Evolutionary conservation across 2,797 vertebrate species (phyloP).

Genomic region (Helostoma temminkii): DNA sequence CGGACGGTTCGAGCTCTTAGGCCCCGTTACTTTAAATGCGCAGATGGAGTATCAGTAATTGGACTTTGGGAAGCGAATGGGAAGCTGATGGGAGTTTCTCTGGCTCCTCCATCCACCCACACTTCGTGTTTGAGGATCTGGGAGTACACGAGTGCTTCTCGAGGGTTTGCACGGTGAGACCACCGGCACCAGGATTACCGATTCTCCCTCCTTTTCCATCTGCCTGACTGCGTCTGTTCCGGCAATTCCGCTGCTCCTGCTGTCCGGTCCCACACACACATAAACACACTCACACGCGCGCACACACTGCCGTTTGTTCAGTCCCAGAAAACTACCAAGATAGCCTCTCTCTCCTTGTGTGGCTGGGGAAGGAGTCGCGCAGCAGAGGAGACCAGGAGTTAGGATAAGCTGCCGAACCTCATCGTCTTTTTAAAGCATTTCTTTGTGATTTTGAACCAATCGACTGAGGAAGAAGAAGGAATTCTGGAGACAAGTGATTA

Average conservation of each 20-base stretch:
- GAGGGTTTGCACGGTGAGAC: slow-evolving; percentile 23
- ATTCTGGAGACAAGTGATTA: background rate
- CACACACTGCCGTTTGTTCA: slow-evolving; percentile 19
- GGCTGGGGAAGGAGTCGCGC: slow-evolving; percentile 11
- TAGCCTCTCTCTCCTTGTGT: background rate
- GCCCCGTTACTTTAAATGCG: background rate
- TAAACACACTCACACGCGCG: background rate
- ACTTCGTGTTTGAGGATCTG: slow-evolving; percentile 20
- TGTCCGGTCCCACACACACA: slow-evolving; percentile 3
- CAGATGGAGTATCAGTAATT: slow-evolving; percentile 19
- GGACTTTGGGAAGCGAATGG: background rate
- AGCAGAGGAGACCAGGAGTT: slow-evolving; percentile 41
- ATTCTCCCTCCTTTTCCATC: background rate
- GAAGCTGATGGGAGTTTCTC: slow-evolving; percentile 20
- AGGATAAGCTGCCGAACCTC: slow-evolving; percentile 35
- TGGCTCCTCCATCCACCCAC: slow-evolving; percentile 15
- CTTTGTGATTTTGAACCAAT: slow-evolving; percentile 34
- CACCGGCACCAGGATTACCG: slow-evolving; percentile 53
- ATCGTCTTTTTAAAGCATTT: slow-evolving; percentile 6
- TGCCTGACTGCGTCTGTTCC: slow-evolving; percentile 27
- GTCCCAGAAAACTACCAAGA: slow-evolving; percentile 33
- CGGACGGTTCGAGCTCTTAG: background rate
- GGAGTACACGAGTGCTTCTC: slow-evolving; percentile 14
- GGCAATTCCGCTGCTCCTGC: slow-evolving; percentile 15
- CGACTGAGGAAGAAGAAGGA: background rate